Conservation (phyloP, 2,797 vertebrate species). For the Agapornis canus region DNA sequence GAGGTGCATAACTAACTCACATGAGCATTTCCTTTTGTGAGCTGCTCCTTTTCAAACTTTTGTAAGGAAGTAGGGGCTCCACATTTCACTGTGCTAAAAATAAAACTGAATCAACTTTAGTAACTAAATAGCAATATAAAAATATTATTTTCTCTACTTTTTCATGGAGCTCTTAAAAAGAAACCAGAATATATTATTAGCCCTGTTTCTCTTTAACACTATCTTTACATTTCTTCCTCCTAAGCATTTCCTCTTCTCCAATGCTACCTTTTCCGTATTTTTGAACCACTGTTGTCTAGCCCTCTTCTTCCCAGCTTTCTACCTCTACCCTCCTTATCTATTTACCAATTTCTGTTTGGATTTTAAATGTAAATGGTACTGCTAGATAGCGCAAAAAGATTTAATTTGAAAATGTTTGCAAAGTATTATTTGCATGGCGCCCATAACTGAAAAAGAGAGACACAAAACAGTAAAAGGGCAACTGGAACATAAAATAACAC, state of each 20-base stretch:
- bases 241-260: background rate
- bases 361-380: background rate
- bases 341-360: background rate
- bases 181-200: background rate
- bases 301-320: background rate
- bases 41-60: background rate
- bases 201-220: background rate
- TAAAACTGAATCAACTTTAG: background rate
- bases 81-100: background rate
- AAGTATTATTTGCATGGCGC: background rate
- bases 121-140: background rate
- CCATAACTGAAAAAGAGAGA: background rate
- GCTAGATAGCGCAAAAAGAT: background rate
- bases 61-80: background rate
- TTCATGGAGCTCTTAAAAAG: background rate
- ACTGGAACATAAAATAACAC: background rate
- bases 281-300: background rate
- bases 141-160: background rate
- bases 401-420: background rate
- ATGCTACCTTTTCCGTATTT: background rate
- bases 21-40: background rate
- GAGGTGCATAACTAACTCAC: background rate
- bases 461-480: background rate
- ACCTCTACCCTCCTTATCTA: background rate
- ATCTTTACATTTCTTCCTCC: background rate